Conservation (phyloP, 1,140 invertebrate genomes). For the Conus ventricosus region DNA sequence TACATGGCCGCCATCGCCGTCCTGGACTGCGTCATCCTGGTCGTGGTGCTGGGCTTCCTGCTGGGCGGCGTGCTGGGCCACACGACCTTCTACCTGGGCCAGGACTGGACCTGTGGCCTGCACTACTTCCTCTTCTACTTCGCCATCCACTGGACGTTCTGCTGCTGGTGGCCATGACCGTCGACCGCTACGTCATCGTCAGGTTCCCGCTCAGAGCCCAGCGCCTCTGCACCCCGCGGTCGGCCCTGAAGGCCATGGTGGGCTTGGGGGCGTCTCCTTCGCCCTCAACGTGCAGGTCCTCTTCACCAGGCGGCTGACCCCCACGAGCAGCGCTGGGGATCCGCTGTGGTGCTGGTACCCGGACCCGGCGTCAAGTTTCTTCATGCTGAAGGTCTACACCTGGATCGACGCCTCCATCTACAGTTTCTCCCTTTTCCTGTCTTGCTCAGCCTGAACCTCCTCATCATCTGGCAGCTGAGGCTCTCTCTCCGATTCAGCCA, state of each 20-base stretch:
- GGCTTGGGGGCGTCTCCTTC: slow-evolving; percentile 35
- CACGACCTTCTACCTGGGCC: neutral
- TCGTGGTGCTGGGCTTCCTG: slow-evolving; percentile 37
- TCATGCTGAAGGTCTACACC: slow-evolving; percentile 30
- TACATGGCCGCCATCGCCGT: slow-evolving; percentile 64
- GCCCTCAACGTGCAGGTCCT: slow-evolving; percentile 29
- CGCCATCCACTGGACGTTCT: slow-evolving; percentile 55
- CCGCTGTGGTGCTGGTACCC: slow-evolving; percentile 3
- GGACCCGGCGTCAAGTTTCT: slow-evolving; percentile 2
- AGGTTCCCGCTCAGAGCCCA: slow-evolving; percentile 54
- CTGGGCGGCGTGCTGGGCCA: slow-evolving; percentile 19
- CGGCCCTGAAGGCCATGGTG: slow-evolving; percentile 37
- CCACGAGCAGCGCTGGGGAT: neutral
- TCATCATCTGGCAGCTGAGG: slow-evolving; percentile 29
- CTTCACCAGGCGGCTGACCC: slow-evolving; percentile 22
- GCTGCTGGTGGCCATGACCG: slow-evolving; percentile 63
- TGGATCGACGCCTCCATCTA: slow-evolving; percentile 45
- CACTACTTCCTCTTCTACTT: slow-evolving; percentile 7
- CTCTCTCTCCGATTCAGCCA: neutral
- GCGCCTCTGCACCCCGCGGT: slow-evolving; percentile 31
- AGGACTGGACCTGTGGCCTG: neutral
- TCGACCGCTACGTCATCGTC: slow-evolving; percentile 60
- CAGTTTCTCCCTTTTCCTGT: slow-evolving; percentile 32
- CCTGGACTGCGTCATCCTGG: slow-evolving; percentile 57
- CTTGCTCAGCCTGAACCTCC: slow-evolving; percentile 28